Base-by-base conservation (phyloP, 2,888 invertebrate species). In the Aporophyla nigra region DNA sequence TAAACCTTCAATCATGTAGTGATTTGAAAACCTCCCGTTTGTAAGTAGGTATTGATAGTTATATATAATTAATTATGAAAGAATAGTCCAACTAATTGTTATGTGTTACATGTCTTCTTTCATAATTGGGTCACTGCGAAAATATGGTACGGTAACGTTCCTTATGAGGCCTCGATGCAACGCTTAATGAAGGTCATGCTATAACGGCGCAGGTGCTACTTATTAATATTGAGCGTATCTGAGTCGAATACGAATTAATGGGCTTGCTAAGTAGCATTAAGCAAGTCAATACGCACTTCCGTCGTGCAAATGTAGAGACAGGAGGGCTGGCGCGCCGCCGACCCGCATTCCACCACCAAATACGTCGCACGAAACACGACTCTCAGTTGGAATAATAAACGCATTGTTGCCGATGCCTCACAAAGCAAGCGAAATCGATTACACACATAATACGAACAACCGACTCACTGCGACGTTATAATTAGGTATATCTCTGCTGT, bases 281-380 rank as follows among this genome's bases (percentile, higher is more conserved):
- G 90, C 90, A 91, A 91, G 83, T 84, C 83, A 82, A 76, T 78
- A 88, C 84, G 87, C 86, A 93, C 91, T 94, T 94, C 94, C 94
- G 93, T 89, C 90, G 90, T 87, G 84, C 78, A 71, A 82, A 83
- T 87, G 87, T 33, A 33, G 87, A 84, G 82, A 86, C 88, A 88
- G 86, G 89, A 92, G 90, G 89, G 90, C 88, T 90, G 88, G 79
- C 90, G 87, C 90, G 87, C 85, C 85, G 85, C 84, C 91, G 92
- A 81, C 90, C 92, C 92, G 93, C 94, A 95, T 95, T 94, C 95
- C 95, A 90, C 90, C 88, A 90, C 96, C 95, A 94, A 95, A 95
- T 95, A 95, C 83, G 96, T 93, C 89, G 88, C 87, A 89, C 88
- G 89, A 92, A 92, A 93, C 93, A 92, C 89, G 88, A 90, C 90